Conservation (phyloP, 1,140 invertebrate species). For the Nebria ingens region DNA sequence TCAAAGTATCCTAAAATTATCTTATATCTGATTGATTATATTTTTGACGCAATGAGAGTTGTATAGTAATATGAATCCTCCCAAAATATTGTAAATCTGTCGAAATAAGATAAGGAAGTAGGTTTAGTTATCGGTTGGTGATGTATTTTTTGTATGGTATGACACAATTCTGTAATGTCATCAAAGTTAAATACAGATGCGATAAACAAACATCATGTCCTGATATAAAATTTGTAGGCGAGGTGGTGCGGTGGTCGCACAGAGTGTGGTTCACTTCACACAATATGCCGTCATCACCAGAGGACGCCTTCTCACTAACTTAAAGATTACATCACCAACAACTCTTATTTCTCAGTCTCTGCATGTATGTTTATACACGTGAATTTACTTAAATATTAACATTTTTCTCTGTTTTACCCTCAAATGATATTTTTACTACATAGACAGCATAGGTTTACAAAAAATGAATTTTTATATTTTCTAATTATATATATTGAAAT, state of each 20-base stretch:
- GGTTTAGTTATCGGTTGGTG: neutral
- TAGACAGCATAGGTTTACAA: too few relatives aligned
- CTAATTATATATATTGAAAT: too few relatives aligned
- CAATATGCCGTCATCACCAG: neutral
- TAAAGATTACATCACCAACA: constrained; percentile 1
- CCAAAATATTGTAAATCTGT: neutral
- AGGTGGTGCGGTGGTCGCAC: neutral
- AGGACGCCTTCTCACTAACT: neutral
- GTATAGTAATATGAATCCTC: too few relatives aligned
- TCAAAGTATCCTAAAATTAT: too few relatives aligned
- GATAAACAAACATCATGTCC: neutral
- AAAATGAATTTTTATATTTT: too few relatives aligned
- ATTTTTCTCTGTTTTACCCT: too few relatives aligned
- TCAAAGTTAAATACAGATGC: constrained; percentile 5
- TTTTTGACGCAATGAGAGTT: too few relatives aligned
- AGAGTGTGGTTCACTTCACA: neutral
- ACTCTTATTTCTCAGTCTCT: too few relatives aligned
- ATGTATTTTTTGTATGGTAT: neutral
- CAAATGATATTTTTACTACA: too few relatives aligned
- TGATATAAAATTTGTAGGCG: neutral
- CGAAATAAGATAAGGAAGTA: neutral
- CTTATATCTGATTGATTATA: too few relatives aligned
- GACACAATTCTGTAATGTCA: neutral
- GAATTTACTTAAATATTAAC: too few relatives aligned
- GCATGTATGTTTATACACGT: too few relatives aligned